Percentiles rank a stretch among this genome's conserved stretches.
phyloP scores from a whole-genome alignment of 1,140 invertebrate genomes.

The Latrodectus geometricus region DNA sequence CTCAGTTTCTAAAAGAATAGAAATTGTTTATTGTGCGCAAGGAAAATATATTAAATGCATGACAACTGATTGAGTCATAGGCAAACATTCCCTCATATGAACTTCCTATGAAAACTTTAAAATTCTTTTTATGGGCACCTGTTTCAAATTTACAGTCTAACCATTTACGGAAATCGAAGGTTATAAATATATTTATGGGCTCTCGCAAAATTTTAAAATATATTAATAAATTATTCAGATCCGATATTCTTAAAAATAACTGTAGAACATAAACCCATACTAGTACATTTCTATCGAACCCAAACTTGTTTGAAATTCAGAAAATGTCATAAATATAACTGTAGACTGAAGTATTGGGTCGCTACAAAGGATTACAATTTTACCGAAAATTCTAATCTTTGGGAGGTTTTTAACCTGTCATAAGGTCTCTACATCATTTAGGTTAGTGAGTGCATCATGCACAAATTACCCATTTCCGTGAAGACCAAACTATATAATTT shows the following conservation, averaged over 20 bases:
- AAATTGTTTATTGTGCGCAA: no score
- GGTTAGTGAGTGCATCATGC: not conserved
- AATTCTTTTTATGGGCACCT: conserved; percentile 31
- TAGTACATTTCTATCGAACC: not conserved
- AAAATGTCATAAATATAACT: conserved; percentile 32
- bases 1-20: no score
- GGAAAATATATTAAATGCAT: conserved; percentile 27
- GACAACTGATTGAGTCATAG: not conserved
- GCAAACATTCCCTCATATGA: not conserved
- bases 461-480: not conserved
- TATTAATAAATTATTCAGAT: conserved; percentile 35
- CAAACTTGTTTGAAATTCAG: conserved; percentile 43
- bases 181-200: conserved; percentile 54
- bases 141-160: conserved; percentile 40
- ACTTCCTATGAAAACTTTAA: conserved; percentile 13
- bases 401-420: conserved; percentile 24
- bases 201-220: conserved; percentile 46
- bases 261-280: conserved; percentile 26
- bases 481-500: not conserved
- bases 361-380: conserved; percentile 8
- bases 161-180: conserved; percentile 47
- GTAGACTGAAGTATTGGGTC: conserved; percentile 20
- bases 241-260: conserved; percentile 36
- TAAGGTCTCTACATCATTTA: not conserved
- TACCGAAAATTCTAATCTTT: conserved; percentile 2